Evolutionary conservation across 2,888 invertebrate genomes (phyloP), one percentile per base, ranked within the genome.

Genomic region (Melieria crassipennis): DNA sequence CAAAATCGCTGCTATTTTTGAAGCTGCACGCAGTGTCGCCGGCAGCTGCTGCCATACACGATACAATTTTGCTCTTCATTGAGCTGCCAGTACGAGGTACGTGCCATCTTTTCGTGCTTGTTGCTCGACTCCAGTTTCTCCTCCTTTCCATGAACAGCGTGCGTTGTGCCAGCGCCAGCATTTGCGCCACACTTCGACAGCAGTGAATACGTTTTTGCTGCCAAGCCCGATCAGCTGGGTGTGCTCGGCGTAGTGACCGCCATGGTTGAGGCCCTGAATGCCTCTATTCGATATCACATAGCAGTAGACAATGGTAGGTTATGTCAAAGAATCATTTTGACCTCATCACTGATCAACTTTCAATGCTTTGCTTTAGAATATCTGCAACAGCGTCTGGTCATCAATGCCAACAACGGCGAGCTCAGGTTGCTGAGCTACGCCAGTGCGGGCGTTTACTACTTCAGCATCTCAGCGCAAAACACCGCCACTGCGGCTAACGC

Each of bases 401-500:
- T 80, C 43, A 72, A 78, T 58, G 50, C 71, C 1, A 72, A 65
- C 46, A 75, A 75, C 11, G 81, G 81, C 11, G 75, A 77, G 64
- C 71, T 81, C 30, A 57, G 50, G 30, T 42, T 79, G n/a, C 76
- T 76, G 16, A 76, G 76, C 7, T 50, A 10, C 5, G 64, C 78
- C 2, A 77, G 73, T 30, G 75, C 77, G 5, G 79, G 79, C 10
- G 68, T 72, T 61, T 80, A 81, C 65, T 56, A 73, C 43, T 79
- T 82, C 52, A 71, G 75, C 43, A 73, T 79, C 13, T 70, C 65
- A 4, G 81, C 80, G 3, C 75, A 73, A 70, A 77, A 78, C 67
- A 9, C 63, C 2, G 65, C 56, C 1, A 78, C 76, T 13, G 57
- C 63, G 0, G 71, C 71, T 5, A 56, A 71, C 16, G 65, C 76